A percentile compares a stretch with the other conserved stretches of the same genome.
These are phyloP conservation scores for Mastacembelus armatus DNA, from an alignment of 2,797 vertebrate species.

Conservation along the genomic window DNA sequence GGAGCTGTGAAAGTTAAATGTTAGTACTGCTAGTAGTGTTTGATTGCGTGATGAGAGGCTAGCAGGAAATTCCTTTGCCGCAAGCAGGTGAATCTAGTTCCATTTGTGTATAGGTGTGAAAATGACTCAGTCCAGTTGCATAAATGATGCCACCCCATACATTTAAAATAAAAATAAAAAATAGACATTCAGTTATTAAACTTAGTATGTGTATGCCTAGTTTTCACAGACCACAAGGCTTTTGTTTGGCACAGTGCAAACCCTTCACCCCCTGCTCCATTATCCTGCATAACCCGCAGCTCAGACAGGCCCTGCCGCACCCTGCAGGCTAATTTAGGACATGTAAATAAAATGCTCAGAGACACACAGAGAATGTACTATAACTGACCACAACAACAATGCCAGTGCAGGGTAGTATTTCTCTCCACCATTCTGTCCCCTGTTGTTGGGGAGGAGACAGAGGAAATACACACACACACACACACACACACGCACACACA, in stretches of 20 bases:
- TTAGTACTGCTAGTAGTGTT: neutral
- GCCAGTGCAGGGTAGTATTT: slow-evolving; percentile 48
- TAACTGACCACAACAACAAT: slow-evolving; percentile 66
- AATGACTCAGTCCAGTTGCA: neutral
- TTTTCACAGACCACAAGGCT: slow-evolving; percentile 25
- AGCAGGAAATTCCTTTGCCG: neutral
- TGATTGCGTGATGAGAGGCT: neutral
- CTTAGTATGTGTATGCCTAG: too few species aligned
- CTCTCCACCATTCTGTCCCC: slow-evolving; percentile 20
- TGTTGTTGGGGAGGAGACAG: slow-evolving; percentile 57
- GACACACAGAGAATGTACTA: slow-evolving; percentile 50
- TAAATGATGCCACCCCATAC: too few species aligned
- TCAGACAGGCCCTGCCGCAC: slow-evolving; percentile 36
- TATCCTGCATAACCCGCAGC: slow-evolving; percentile 44
- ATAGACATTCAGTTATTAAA: neutral
- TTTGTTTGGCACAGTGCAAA: slow-evolving; percentile 36
- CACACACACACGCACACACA: slow-evolving; percentile 17
- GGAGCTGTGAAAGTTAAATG: slow-evolving; percentile 30
- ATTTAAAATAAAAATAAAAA: neutral
- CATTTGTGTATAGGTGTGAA: neutral
- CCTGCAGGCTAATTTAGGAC: slow-evolving; percentile 72
- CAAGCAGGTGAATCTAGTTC: neutral
- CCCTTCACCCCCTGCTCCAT: slow-evolving; percentile 29
- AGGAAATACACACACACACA: slow-evolving; percentile 19
- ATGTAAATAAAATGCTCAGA: slow-evolving; percentile 64